Evolutionary conservation across 1,140 invertebrate species (phyloP).

Genomic region (Ceratina japonica): DNA sequence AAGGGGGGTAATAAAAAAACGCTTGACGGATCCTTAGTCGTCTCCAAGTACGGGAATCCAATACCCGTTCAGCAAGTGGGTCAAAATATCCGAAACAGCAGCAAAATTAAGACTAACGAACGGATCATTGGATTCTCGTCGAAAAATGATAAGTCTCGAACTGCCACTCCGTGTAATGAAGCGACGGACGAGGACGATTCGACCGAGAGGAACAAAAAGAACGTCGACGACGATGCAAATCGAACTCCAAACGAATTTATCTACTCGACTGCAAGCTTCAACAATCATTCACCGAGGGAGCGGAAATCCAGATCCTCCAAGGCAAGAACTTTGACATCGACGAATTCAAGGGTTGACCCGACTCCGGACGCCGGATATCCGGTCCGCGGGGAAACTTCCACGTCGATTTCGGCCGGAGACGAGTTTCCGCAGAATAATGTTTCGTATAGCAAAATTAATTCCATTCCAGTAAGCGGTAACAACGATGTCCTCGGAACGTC

Average conservation of each 20-base stretch:
- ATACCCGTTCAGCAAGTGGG: not conserved
- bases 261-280: too few species aligned
- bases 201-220: not conserved
- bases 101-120: constrained; percentile 3
- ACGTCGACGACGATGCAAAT: not conserved
- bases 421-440: too few species aligned
- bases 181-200: not conserved
- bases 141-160: not conserved
- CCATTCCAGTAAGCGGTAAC: too few species aligned
- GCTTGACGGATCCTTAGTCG: not conserved
- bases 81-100: not conserved
- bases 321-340: not conserved
- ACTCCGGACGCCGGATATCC: too few species aligned
- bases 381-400: too few species aligned
- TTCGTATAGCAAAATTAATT: not conserved
- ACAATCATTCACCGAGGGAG: not conserved
- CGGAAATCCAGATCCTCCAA: constrained; percentile 12
- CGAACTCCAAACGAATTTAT: not conserved
- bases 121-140: not conserved
- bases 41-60: not conserved
- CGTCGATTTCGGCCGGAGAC: too few species aligned
- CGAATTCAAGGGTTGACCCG: not conserved
- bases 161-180: not conserved
- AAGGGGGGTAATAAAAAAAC: not conserved
- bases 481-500: not conserved